Conservation (phyloP, 53 echinoderm and acorn worm species). For the Hippasteria phrygiana region DNA sequence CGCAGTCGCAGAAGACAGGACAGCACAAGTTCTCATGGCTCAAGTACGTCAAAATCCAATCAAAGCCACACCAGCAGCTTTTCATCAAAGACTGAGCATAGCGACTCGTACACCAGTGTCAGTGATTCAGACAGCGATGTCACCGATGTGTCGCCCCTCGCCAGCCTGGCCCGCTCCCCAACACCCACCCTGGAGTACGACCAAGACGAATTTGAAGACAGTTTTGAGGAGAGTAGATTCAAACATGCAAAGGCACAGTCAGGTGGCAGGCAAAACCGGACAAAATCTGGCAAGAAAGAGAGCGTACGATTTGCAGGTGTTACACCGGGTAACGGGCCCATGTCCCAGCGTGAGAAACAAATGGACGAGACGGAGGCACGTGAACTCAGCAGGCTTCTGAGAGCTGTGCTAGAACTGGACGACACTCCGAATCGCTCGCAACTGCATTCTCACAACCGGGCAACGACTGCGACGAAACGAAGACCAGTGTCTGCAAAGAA, state of each 20-base stretch:
- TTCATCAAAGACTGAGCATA: slow-evolving; percentile 38
- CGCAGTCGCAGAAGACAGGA: slow-evolving; percentile 31
- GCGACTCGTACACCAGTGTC: slow-evolving; percentile 34
- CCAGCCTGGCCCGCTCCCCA: slow-evolving; percentile 80
- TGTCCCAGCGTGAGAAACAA: slow-evolving; percentile 41
- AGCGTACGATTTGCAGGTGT: slow-evolving; percentile 68
- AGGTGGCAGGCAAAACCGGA: background rate
- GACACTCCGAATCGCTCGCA: slow-evolving; percentile 77
- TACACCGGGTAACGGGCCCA: slow-evolving; percentile 46
- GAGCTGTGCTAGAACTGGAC: slow-evolving; percentile 93
- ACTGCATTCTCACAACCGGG: slow-evolving; percentile 59
- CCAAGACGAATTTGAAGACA: slow-evolving; percentile 72
- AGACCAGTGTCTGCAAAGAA: slow-evolving; percentile 32
- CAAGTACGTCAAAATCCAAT: slow-evolving; percentile 53
- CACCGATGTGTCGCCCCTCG: slow-evolving; percentile 94
- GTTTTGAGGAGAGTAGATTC: slow-evolving; percentile 54
- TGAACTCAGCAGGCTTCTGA: slow-evolving; percentile 88
- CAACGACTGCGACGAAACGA: background rate
- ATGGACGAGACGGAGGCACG: slow-evolving; percentile 80
- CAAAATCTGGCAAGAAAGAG: slow-evolving; percentile 66
- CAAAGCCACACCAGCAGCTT: slow-evolving; percentile 42
- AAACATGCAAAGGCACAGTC: slow-evolving; percentile 33
- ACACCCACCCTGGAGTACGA: slow-evolving; percentile 75
- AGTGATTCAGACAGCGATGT: slow-evolving; percentile 76
- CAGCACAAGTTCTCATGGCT: slow-evolving; percentile 42